These are phyloP conservation scores for Otus sunia DNA, from an alignment of 2,113 vertebrate genomes.

Conservation along the genomic window DNA sequence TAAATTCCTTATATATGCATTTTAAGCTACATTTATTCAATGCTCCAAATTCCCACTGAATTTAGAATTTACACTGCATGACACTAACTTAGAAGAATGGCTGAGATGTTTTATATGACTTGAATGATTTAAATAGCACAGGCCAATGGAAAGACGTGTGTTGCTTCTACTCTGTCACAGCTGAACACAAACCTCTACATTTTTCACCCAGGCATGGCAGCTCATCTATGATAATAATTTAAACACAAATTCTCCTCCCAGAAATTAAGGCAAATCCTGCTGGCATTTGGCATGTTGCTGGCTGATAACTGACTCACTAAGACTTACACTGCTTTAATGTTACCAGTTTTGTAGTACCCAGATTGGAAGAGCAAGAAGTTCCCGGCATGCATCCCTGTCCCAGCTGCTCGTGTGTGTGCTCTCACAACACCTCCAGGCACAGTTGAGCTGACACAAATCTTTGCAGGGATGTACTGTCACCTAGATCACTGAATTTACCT, in stretches of 20 bases:
- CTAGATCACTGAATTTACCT: not conserved
- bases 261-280: not conserved
- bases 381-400: accelerated
- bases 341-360: not conserved
- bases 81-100: not conserved
- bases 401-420: not conserved
- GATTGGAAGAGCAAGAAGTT: not conserved
- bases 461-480: not conserved
- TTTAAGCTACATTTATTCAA: not conserved
- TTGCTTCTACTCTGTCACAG: not conserved
- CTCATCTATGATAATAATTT: not conserved
- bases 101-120: not conserved
- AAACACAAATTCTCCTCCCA: not conserved
- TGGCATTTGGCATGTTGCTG: not conserved
- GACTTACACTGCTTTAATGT: not conserved
- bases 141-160: not conserved
- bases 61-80: not conserved
- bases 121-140: not conserved
- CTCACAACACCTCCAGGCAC: not conserved
- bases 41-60: not conserved
- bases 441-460: not conserved
- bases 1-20: not conserved
- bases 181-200: not conserved
- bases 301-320: not conserved
- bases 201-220: not conserved